Evolutionary conservation across 1,140 invertebrate genomes (phyloP).

Genomic region (Polypedilum pembai): DNA sequence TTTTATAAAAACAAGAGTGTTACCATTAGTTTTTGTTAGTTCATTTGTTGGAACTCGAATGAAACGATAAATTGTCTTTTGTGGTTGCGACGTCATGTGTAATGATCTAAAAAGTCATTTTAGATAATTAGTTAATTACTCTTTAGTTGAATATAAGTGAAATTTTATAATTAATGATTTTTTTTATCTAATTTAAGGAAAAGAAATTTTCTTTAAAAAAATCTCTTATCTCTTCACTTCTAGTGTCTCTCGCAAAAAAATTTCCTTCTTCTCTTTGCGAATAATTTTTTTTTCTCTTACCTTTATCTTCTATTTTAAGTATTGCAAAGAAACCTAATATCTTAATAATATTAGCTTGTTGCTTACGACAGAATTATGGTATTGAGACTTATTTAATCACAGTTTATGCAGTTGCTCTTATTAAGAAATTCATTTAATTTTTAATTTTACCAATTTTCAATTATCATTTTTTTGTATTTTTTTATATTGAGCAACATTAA

Average conservation of each 20-base stretch:
- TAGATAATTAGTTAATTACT: too few relatives aligned
- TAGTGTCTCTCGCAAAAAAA: too few relatives aligned
- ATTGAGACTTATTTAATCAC: background rate
- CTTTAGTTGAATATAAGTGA: too few relatives aligned
- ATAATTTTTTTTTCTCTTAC: too few relatives aligned
- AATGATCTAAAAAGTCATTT: background rate
- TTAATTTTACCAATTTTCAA: background rate
- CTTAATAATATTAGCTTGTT: background rate
- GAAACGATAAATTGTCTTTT: constrained; percentile 1
- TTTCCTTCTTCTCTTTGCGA: too few relatives aligned
- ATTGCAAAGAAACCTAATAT: too few relatives aligned
- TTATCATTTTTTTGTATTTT: background rate
- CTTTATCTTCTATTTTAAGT: too few relatives aligned
- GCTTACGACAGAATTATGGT: background rate
- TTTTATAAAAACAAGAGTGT: background rate
- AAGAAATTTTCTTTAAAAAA: too few relatives aligned
- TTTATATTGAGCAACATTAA: background rate
- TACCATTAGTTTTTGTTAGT: background rate
- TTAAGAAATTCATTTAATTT: background rate
- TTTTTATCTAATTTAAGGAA: too few relatives aligned
- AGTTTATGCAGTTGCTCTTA: background rate
- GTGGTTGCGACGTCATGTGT: constrained; percentile 9
- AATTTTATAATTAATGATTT: too few relatives aligned
- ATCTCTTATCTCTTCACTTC: too few relatives aligned
- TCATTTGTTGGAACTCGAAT: constrained; percentile 11